Evolutionary conservation across 1,140 invertebrate species (phyloP), one percentile per base, ranked within the genome.

Genomic region (Microplitis demolitor): DNA sequence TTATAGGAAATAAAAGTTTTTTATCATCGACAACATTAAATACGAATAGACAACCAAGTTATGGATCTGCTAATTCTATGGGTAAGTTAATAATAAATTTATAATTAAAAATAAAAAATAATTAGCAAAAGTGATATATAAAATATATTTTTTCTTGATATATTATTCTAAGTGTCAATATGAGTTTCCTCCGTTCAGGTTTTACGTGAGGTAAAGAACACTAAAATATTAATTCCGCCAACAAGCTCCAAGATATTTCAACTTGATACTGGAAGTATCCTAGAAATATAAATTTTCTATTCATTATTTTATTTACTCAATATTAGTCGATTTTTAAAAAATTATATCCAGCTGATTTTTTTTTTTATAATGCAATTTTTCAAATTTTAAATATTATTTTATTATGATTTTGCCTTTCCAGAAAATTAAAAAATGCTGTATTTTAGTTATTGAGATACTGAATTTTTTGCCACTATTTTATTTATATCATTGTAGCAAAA

Each of bases 131-230:
- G 5, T n/a, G 50, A 34, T 60, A 50, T 58, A 58, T 56, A 33
- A 16, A 34, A 24, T 69, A 16, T 69, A 33, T 6, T 64, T 33
- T 75, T 64, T 78, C 58, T 37, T 13, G 3, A 35, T 37, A 31
- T 62, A 70, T 79, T 68, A 74, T 71, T 78, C 75, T 71, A 78
- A 78, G 72, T 78, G 60, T 72, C 78, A 73, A 78, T 82, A 78
- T 78, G 80, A 74, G 80, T 83, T 62, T 83, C 79, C 78, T 82
- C 79, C 78, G 76, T 80, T 82, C 75, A 85, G 83, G 83, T 85
- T 82, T 85, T 82, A 82, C 83, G 79, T 83, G 83, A 82, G 84
- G 82, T 84, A 84, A 82, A 83, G 78, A 76, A 78, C 78, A 78
- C 66, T 82, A 82, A 80, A 72, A 77, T 79, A 75, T 73, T 77